A percentile compares a stretch with the other conserved stretches of the same genome.
Evolutionary conservation across 1,140 invertebrate species (phyloP).

Genomic region (Drosophila takahashii): DNA sequence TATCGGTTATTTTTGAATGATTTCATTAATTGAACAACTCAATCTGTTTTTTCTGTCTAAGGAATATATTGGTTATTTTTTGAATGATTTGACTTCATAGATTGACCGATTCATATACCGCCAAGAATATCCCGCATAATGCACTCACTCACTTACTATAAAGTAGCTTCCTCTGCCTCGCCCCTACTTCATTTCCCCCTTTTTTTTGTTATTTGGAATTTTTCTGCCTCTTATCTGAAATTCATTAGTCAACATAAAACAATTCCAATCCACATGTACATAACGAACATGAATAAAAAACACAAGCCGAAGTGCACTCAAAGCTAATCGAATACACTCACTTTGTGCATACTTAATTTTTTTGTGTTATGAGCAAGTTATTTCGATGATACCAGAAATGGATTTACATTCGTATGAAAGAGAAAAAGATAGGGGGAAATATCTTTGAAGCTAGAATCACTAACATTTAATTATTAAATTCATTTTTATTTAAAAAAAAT

Average conservation of each 20-base stretch:
- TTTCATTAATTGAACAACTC: neutral
- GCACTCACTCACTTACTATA: neutral
- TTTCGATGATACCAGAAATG: neutral
- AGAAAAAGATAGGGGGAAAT: too few relatives aligned
- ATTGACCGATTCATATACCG: too few relatives aligned
- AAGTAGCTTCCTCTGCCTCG: neutral
- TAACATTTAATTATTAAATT: too few relatives aligned
- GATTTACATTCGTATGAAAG: too few relatives aligned
- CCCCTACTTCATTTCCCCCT: neutral
- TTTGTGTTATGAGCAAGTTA: neutral
- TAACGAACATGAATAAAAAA: conserved; percentile 5
- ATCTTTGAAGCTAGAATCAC: too few relatives aligned
- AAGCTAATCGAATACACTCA: conserved; percentile 1
- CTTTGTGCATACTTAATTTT: too few relatives aligned
- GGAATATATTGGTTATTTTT: neutral
- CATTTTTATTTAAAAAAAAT: too few relatives aligned
- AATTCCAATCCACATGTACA: conserved; percentile 10
- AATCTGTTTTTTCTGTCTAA: too few relatives aligned
- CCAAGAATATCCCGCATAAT: conserved; percentile 3
- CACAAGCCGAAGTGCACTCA: neutral
- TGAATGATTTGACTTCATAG: neutral
- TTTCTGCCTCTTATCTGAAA: conserved; percentile 28
- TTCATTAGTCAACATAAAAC: conserved; percentile 54
- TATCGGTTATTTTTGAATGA: too few relatives aligned
- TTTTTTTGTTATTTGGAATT: conserved; percentile 14